These are phyloP conservation scores for Lepisosteus oculatus DNA, from an alignment of 2,113 vertebrate species.

Conservation along the genomic window DNA sequence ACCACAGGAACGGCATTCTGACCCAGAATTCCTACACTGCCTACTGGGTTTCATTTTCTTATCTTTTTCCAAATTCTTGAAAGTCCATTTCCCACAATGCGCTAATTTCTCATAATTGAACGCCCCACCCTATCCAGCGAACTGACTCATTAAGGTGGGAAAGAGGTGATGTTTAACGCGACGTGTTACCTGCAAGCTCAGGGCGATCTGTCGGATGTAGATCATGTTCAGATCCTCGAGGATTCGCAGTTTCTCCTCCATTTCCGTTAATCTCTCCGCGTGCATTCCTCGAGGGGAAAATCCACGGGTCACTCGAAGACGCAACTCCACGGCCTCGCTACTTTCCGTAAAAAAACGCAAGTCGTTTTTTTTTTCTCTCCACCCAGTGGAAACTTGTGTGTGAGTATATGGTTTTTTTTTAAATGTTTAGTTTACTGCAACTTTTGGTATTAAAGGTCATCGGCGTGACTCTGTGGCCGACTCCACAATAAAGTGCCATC, in stretches of 20 bases:
- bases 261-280: conserved; percentile 62
- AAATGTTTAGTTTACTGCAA: not conserved
- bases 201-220: conserved; percentile 92
- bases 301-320: conserved; percentile 4
- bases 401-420: not conserved
- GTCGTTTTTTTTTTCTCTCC: not conserved
- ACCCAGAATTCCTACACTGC: no score
- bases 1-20: no score
- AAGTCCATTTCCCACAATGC: no score
- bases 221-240: conserved; percentile 93
- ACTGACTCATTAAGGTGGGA: no score
- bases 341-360: conserved; percentile 4
- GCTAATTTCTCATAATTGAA: no score
- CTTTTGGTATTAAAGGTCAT: no score
- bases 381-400: not conserved
- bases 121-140: no score
- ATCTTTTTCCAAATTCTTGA: no score
- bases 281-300: conserved; percentile 53
- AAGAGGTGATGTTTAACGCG: no score
- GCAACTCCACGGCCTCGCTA: not conserved
- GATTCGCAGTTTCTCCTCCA: conserved; percentile 88
- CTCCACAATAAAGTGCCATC: no score
- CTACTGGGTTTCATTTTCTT: no score
- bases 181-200: conserved; percentile 82
- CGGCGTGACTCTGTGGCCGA: no score